A percentile compares a stretch with the other conserved stretches of the same genome.
phyloP scores from a whole-genome alignment of 2,113 vertebrate species.

The Eonycteris spelaea region DNA sequence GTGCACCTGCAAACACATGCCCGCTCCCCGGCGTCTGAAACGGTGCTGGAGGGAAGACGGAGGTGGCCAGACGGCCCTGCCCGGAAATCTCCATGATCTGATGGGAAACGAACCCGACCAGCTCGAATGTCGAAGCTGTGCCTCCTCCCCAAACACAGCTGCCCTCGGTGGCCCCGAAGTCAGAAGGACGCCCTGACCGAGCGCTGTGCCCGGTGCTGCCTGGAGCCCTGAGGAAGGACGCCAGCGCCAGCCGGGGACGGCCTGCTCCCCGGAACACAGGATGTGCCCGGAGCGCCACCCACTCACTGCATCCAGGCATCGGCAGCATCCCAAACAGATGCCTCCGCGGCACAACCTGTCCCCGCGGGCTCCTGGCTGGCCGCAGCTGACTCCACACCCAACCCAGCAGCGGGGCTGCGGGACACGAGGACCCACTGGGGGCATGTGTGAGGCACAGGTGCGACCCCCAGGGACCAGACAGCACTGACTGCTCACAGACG shows the following conservation, averaged over 20 bases:
- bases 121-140: accelerated
- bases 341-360: background rate
- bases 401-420: background rate
- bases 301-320: background rate
- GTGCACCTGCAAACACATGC: accelerated
- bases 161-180: background rate
- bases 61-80: background rate
- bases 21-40: accelerated
- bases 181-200: accelerated
- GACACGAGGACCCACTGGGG: background rate
- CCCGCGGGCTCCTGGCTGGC: background rate
- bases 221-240: background rate
- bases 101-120: background rate
- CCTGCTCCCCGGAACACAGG: background rate
- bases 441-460: background rate
- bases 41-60: background rate
- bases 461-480: background rate
- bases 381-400: background rate
- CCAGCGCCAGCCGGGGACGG: accelerated
- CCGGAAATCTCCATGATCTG: accelerated
- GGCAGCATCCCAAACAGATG: conserved; percentile 24
- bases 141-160: background rate
- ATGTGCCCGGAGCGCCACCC: background rate
- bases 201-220: background rate
- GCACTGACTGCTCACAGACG: background rate